Evolutionary conservation across 2,113 vertebrate species (phyloP), one percentile per base, ranked within the genome.

Genomic region (Indicator maculatus): DNA sequence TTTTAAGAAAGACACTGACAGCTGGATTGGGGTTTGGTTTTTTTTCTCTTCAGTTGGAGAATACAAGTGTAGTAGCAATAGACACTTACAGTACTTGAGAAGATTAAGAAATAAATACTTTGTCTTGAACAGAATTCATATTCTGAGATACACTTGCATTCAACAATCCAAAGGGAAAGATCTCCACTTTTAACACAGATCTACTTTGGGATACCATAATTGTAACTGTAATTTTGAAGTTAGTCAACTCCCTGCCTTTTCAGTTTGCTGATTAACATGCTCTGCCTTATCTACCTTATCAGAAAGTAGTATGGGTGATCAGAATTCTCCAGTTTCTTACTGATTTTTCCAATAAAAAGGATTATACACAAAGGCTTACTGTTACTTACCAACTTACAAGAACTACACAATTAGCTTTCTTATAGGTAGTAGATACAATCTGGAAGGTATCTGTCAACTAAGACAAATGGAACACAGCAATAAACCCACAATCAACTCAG

Each of bases 161-260:
- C 77, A 39, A 61, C 26, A 58, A 94, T 83, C 6, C 77, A 90
- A 73, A 8, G 36, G 77, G 70, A 87, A 10, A 2, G 53, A 24
- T 60, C 64, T 80, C 20, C 31, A n/a, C 59, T 86, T 72, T 65
- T 80, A 94, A 89, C 90, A 90, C 11, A 75, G 18, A 39, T 65
- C 18, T 67, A 70, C 39, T 87, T 82, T 55, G 75, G 63, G 84
- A 77, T 18, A 82, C 33, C 69, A 61, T 38, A 95, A 94, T 47
- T 88, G 10, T 59, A 81, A 86, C 52, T 74, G 66, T 89, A 95
- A 96, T 91, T 95, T 91, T 92, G 77, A 96, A 85, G 63, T 28
- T 56, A 74, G 60, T 33, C 47, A 81, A 75, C 30, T 86, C 64
- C 36, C 12, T 56, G 55, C 16, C 33, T 82, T 74, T 84, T 56